Evolutionary conservation across 2,797 vertebrate species (phyloP), one percentile per base, ranked within the genome.

Genomic region (Benthosema pterotum): DNA sequence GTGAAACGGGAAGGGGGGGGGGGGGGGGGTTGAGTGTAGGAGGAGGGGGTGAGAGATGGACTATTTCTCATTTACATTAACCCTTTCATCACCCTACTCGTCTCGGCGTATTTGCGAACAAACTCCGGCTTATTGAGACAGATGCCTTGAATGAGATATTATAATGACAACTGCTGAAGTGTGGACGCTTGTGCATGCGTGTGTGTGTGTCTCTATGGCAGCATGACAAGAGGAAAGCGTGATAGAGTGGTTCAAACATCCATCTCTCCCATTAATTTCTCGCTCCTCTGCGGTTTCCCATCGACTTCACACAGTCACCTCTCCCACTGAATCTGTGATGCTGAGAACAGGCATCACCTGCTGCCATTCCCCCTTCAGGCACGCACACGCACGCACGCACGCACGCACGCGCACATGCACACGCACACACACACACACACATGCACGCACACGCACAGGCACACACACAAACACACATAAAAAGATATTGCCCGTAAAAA

Each of bases 11-110:
- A 32, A 60, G n/a, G 2, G 16, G 43, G 49, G 46, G 28, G 42
- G 62, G 60, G n/a, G 1, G 62, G 32, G 55, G 53, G 65, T 48
- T 18, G 42, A 43, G 54, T n/a, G n/a, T n/a, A n/a, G n/a, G n/a
- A n/a, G n/a, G n/a, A n/a, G n/a, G n/a, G 51, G 5, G 18, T 13
- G 14, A 45, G 11, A 50, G 57, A 65, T 60, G 71, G 59, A 76
- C 77, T 65, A 62, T 63, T 73, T 70, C 57, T 87, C 79, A 78
- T 79, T 74, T 68, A 57, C 78, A 70, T 85, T 76, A 78, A 85
- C 79, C 77, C 78, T 66, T 77, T 50, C 62, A 65, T 76, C 45
- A 32, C 56, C 16, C 18, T 11, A 65, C 83, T 78, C 60, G 63
- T 75, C 69, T 82, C 68, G 61, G 69, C 57, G 59, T 6, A 61